Evolutionary conservation across 1,140 invertebrate genomes (phyloP).

Genomic region (Paralvinella palmiformis): DNA sequence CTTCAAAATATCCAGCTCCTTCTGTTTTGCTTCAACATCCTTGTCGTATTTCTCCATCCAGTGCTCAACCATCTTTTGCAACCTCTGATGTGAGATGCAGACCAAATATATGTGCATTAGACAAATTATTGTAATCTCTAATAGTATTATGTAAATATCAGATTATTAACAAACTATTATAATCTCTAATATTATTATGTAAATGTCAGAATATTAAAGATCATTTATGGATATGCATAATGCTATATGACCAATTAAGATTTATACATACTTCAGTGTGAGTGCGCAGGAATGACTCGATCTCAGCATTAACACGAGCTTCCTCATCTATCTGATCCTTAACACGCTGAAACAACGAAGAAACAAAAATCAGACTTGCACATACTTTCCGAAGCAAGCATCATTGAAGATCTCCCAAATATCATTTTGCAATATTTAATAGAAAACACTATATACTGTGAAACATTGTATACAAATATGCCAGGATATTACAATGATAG

Average conservation of each 20-base stretch:
- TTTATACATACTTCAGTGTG: conserved; percentile 28
- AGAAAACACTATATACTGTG: neutral
- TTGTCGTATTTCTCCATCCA: conserved; percentile 50
- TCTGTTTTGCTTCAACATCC: conserved; percentile 47
- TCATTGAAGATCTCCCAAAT: neutral
- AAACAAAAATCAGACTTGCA: neutral
- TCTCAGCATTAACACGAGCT: conserved; percentile 42
- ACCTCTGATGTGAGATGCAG: too few relatives aligned
- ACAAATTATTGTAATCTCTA: neutral
- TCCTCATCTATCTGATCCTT: conserved; percentile 45
- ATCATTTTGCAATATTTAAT: neutral
- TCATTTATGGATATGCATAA: neutral
- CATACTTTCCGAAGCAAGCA: neutral
- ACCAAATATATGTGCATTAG: neutral
- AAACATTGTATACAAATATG: too few relatives aligned
- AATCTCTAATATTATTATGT: neutral
- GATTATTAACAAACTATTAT: neutral
- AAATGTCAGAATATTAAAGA: neutral
- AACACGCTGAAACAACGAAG: conserved; percentile 29
- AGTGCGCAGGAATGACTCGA: conserved; percentile 38
- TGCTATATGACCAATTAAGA: neutral
- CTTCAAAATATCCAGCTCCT: conserved; percentile 46
- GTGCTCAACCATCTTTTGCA: conserved; percentile 42
- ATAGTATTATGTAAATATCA: neutral
- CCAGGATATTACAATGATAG: too few relatives aligned